These are phyloP conservation scores for Poecile atricapillus DNA, from an alignment of 2,113 vertebrate species.

Conservation along the genomic window DNA sequence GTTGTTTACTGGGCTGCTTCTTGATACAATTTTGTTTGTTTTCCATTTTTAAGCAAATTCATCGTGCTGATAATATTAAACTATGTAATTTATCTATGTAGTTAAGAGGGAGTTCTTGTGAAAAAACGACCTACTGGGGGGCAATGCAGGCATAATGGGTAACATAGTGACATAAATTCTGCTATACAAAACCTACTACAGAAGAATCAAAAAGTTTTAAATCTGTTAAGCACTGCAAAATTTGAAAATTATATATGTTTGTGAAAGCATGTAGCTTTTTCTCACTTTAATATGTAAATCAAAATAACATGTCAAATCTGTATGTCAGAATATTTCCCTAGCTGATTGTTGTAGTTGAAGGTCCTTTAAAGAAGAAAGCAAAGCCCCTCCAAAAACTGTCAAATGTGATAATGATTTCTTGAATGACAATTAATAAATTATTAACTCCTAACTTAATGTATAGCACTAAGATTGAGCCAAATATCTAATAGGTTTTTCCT, in stretches of 20 bases:
- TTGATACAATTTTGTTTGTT: background rate
- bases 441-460: background rate
- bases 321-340: background rate
- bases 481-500: background rate
- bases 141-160: background rate
- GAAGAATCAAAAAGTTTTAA: background rate
- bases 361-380: constrained; percentile 20
- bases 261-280: background rate
- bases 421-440: constrained; percentile 30
- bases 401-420: background rate
- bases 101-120: background rate
- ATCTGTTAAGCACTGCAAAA: background rate
- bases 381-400: background rate
- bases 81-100: background rate
- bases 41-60: background rate
- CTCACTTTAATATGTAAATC: background rate
- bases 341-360: background rate
- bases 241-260: background rate
- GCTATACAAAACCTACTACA: background rate
- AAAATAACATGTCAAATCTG: background rate
- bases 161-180: background rate
- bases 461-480: background rate
- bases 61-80: background rate
- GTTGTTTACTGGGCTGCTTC: background rate
- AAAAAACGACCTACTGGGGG: background rate